Conservation (phyloP, 2,113 vertebrate species). For the Fulica atra region DNA sequence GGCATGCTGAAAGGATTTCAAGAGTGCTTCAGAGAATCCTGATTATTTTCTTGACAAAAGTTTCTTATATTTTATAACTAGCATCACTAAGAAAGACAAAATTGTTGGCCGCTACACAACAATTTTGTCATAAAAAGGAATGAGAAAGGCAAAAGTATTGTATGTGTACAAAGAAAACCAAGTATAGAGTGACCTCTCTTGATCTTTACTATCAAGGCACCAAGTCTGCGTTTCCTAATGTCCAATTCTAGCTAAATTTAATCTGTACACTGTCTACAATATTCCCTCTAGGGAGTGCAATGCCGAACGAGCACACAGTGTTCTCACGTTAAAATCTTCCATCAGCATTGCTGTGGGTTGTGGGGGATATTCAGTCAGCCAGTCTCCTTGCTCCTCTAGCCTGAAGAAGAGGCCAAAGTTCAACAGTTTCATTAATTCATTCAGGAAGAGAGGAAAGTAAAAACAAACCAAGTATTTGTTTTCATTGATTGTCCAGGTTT, state of each 20-base stretch:
- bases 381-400: slow-evolving; percentile 24
- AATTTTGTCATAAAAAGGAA: not conserved
- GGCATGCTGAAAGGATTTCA: not conserved
- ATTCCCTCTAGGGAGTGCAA: slow-evolving; percentile 43
- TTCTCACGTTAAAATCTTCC: slow-evolving; percentile 66
- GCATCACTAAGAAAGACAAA: not conserved
- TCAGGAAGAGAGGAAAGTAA: slow-evolving; percentile 72
- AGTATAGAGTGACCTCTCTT: not conserved
- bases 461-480: slow-evolving; percentile 64
- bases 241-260: slow-evolving; percentile 47
- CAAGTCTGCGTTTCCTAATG: slow-evolving; percentile 39
- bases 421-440: slow-evolving; percentile 71
- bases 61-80: not conserved
- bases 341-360: slow-evolving; percentile 42
- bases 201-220: slow-evolving; percentile 54
- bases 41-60: slow-evolving; percentile 16
- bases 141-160: not conserved
- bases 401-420: slow-evolving; percentile 69
- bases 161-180: slow-evolving; percentile 28
- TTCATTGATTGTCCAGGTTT: slow-evolving; percentile 50
- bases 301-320: slow-evolving; percentile 26
- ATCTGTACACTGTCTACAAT: slow-evolving; percentile 16
- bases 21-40: not conserved
- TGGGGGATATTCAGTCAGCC: slow-evolving; percentile 45
- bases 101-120: not conserved